These are phyloP conservation scores for Myocastor coypus DNA, from an alignment of 2,113 vertebrate species.

Conservation along the genomic window DNA sequence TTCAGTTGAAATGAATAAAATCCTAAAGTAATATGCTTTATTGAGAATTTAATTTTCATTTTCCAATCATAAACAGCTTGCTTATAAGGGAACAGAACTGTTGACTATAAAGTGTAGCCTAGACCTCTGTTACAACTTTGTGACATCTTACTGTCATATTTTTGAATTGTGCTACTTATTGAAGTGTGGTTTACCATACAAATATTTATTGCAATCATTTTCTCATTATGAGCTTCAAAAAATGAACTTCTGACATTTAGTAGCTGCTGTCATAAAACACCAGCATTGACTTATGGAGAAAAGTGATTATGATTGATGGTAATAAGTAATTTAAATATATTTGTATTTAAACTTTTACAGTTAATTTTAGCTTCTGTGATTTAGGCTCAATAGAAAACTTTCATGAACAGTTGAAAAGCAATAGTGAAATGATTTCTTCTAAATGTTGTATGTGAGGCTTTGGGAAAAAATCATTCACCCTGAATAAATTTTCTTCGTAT, in stretches of 20 bases:
- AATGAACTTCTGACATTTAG: background rate
- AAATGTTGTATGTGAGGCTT: conserved; percentile 32
- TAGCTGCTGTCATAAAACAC: conserved; percentile 37
- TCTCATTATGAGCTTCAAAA: conserved; percentile 5
- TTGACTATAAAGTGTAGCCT: conserved; percentile 40
- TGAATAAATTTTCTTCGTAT: conserved; percentile 35
- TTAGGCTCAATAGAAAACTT: conserved; percentile 60
- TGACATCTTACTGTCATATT: background rate
- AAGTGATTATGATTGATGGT: conserved; percentile 13
- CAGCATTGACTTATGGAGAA: background rate
- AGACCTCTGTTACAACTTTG: background rate
- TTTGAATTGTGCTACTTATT: conserved; percentile 2
- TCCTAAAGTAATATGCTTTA: background rate
- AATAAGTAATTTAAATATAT: conserved; percentile 45
- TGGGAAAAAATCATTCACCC: background rate
- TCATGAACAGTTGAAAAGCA: conserved; percentile 25
- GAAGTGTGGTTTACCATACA: conserved; percentile 8
- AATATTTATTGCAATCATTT: conserved; percentile 40
- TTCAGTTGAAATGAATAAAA: conserved; percentile 32
- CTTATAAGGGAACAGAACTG: background rate
- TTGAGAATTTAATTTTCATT: conserved; percentile 1
- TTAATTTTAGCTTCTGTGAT: conserved; percentile 37
- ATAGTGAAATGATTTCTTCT: conserved; percentile 37
- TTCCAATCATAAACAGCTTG: conserved; percentile 33
- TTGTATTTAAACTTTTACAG: conserved; percentile 6